These are phyloP conservation scores for Stegastes partitus DNA, from an alignment of 2,113 vertebrate genomes.

Conservation along the genomic window DNA sequence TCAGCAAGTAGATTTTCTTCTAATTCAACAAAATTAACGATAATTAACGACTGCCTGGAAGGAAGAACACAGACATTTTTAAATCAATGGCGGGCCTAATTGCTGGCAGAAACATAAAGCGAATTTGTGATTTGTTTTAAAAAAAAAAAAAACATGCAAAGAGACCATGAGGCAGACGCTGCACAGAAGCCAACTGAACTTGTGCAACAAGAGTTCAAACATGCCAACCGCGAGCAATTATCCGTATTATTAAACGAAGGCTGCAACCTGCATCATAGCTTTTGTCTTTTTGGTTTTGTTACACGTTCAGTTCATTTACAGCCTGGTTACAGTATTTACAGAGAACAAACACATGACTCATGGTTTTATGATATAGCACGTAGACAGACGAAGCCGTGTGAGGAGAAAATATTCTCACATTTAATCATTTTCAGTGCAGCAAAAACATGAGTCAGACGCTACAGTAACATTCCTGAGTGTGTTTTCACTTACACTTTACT, in stretches of 20 bases:
- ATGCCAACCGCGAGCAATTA: slow-evolving; percentile 10
- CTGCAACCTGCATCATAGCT: slow-evolving; percentile 21
- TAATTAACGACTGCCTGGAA: slow-evolving; percentile 55
- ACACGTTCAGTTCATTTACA: too few relatives aligned
- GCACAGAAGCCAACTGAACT: slow-evolving; percentile 22
- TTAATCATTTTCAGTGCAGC: background rate
- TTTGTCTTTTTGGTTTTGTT: slow-evolving; percentile 30
- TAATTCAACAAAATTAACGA: slow-evolving; percentile 35
- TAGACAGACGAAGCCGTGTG: background rate
- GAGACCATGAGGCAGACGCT: slow-evolving; percentile 12
- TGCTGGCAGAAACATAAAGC: slow-evolving; percentile 42
- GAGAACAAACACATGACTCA: background rate
- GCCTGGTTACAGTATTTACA: slow-evolving; percentile 14
- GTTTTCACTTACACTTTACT: background rate
- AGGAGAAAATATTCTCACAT: slow-evolving; percentile 16
- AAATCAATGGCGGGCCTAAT: slow-evolving; percentile 18
- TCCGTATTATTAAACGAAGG: background rate
- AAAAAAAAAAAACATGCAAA: slow-evolving; percentile 20
- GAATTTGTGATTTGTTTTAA: slow-evolving; percentile 9
- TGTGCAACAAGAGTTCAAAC: slow-evolving; percentile 3
- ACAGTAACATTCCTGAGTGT: background rate
- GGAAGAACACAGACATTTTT: slow-evolving; percentile 22
- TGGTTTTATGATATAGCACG: background rate
- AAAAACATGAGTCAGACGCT: background rate
- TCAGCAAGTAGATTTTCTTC: slow-evolving; percentile 40